Evolutionary conservation across 2,113 vertebrate genomes (phyloP).

Genomic region (Catharus fuscescens): DNA sequence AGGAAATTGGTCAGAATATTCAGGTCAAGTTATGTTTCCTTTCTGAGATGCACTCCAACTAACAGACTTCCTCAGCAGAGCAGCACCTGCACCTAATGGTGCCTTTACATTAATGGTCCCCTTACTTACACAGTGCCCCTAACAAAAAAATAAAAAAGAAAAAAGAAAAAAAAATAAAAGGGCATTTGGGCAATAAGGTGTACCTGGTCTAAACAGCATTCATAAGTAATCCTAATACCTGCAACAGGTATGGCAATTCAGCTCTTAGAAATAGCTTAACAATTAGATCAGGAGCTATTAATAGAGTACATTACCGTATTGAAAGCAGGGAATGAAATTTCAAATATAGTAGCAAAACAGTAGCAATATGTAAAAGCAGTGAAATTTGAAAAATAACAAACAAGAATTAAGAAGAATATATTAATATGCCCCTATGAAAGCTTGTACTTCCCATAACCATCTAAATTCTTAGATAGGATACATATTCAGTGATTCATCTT

Average conservation of each 20-base stretch:
- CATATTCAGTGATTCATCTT: not conserved
- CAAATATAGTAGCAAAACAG: not conserved
- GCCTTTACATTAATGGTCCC: not conserved
- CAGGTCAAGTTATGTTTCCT: not conserved
- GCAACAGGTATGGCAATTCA: not conserved
- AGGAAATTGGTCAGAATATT: not conserved
- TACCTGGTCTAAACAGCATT: too few species aligned
- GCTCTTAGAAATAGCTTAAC: not conserved
- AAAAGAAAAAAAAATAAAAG: not conserved
- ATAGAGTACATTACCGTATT: not conserved
- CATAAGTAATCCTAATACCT: not conserved
- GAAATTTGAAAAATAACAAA: not conserved
- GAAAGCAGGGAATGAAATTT: not conserved
- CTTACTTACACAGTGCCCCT: not conserved
- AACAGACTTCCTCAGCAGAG: not conserved
- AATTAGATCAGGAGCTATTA: not conserved
- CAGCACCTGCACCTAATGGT: not conserved
- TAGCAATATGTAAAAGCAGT: not conserved
- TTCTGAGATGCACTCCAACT: not conserved
- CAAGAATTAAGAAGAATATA: accelerated
- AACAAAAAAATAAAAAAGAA: not conserved
- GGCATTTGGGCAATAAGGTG: not conserved
- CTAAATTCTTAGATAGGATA: not conserved
- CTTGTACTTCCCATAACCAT: not conserved
- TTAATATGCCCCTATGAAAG: not conserved